These are phyloP conservation scores for Endotricha flammealis DNA, from an alignment of 2,888 invertebrate species.

Conservation along the genomic window DNA sequence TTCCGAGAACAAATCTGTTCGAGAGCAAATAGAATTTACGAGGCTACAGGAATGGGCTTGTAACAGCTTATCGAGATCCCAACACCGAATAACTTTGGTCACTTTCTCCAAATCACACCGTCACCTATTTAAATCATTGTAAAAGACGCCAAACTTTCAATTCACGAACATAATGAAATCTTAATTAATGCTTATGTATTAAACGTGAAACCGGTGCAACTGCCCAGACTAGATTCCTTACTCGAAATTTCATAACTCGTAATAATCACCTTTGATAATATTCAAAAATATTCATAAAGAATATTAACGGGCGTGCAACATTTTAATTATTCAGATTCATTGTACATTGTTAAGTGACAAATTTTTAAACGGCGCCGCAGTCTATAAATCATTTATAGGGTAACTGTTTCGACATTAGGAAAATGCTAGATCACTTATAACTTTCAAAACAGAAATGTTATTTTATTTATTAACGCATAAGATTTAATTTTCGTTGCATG, in stretches of 20 bases:
- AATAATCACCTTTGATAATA: slow-evolving; percentile 28
- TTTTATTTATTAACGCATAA: slow-evolving; percentile 40
- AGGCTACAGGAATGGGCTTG: slow-evolving; percentile 51
- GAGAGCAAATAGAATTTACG: slow-evolving; percentile 56
- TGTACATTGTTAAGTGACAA: slow-evolving; percentile 59
- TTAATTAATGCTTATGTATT: background rate
- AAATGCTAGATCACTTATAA: slow-evolving; percentile 53
- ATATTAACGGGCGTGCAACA: slow-evolving; percentile 34
- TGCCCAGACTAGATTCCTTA: slow-evolving; percentile 20
- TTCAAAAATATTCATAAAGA: slow-evolving; percentile 30
- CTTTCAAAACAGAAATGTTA: slow-evolving; percentile 24
- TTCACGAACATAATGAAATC: background rate
- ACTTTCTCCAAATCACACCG: slow-evolving; percentile 42
- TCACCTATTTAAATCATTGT: background rate
- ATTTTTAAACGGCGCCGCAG: slow-evolving; percentile 51
- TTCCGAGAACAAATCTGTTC: slow-evolving; percentile 49
- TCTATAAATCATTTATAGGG: slow-evolving; percentile 68
- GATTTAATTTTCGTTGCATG: slow-evolving; percentile 41
- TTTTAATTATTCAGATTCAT: slow-evolving; percentile 53
- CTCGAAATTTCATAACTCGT: slow-evolving; percentile 23
- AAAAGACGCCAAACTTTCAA: background rate
- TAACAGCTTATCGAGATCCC: slow-evolving; percentile 43
- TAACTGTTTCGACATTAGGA: slow-evolving; percentile 54
- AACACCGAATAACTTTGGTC: slow-evolving; percentile 40
- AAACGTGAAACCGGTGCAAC: slow-evolving; percentile 16